These are phyloP conservation scores for Suricata suricatta DNA, from an alignment of 2,113 vertebrate genomes.

Conservation along the genomic window DNA sequence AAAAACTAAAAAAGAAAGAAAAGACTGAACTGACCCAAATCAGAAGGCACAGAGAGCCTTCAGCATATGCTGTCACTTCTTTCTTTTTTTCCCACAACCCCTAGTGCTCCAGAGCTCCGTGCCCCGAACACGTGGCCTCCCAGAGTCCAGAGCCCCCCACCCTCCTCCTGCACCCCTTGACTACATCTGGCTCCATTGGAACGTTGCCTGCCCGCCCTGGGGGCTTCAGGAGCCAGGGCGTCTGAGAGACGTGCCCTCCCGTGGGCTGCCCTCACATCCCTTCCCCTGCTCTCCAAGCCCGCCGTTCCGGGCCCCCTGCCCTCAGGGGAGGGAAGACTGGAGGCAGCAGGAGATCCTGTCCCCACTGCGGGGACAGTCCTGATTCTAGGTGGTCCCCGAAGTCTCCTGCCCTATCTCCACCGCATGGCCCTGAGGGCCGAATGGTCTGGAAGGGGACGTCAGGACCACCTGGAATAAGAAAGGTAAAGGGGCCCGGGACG, in stretches of 20 bases:
- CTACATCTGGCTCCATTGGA: fast-evolving
- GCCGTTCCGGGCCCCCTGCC: not conserved
- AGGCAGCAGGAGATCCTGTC: not conserved
- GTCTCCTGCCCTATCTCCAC: not conserved
- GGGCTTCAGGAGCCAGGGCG: fast-evolving
- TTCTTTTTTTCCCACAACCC: not conserved
- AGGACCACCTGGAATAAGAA: not conserved
- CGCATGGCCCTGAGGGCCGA: not conserved
- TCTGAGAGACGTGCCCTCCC: fast-evolving
- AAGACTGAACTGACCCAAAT: not conserved
- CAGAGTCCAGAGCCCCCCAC: fast-evolving
- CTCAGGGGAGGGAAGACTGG: not conserved
- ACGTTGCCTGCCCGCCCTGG: not conserved
- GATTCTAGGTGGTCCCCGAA: not conserved
- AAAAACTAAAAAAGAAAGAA: too few species aligned
- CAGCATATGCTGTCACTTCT: too few species aligned
- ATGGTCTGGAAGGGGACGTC: fast-evolving
- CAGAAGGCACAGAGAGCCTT: not conserved
- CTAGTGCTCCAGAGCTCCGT: fast-evolving
- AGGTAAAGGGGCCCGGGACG: not conserved
- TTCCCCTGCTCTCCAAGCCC: not conserved
- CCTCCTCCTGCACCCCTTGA: not conserved
- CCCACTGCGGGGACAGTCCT: fast-evolving
- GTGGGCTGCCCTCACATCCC: not conserved
- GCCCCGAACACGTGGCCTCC: not conserved